Base-by-base conservation (phyloP, 2,113 vertebrate species). In the Bos indicus region DNA sequence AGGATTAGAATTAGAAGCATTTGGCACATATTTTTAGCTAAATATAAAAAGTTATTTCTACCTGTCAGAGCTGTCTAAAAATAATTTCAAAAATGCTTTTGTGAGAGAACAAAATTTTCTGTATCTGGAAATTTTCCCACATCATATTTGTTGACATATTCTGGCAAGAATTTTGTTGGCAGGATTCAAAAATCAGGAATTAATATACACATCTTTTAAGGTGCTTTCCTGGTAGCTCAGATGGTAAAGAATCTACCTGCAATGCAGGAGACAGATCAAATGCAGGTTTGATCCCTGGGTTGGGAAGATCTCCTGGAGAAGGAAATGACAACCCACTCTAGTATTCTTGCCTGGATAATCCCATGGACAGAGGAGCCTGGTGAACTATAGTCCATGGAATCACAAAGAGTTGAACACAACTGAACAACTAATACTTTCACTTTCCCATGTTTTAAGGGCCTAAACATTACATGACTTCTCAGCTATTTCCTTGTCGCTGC, bases 31-130 rank as follows among this genome's bases (percentile, higher is more conserved):
- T 89, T 97, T 97, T 97, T 85, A 91, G 71, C 26, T 95, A 96
- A 81, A 67, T 54, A 92, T 92, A n/a, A 88, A 94, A 97, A 60
- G 78, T 80, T 83, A 87, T 85, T 95, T 97, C 67, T 97, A 86
- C 77, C 40, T 97, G 82, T 96, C 94, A 96, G 88, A 97, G 51
- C n/a, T 94, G 89, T 87, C 95, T 94, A 86, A 95, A 97, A 97
- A 97, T 96, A 96, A 94, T 94, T 97, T 93, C 67, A 91, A 91
- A 94, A 94, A 96, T 46, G 54, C 89, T 93, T 97, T 96, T 91
- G 82, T 90, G 57, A 86, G 43, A 90, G 74, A 87, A 26, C 30
- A 97, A 59, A 51, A 91, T 91, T 94, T 95, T 67, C 87, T 78
- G 15, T 83, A 82, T 40, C 77, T 87, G 86, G 13, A 96, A 78